A percentile compares a stretch with the other conserved stretches of the same genome.
phyloP scores from a whole-genome alignment of 2,888 invertebrate genomes.

The Euplagia quadripunctaria region DNA sequence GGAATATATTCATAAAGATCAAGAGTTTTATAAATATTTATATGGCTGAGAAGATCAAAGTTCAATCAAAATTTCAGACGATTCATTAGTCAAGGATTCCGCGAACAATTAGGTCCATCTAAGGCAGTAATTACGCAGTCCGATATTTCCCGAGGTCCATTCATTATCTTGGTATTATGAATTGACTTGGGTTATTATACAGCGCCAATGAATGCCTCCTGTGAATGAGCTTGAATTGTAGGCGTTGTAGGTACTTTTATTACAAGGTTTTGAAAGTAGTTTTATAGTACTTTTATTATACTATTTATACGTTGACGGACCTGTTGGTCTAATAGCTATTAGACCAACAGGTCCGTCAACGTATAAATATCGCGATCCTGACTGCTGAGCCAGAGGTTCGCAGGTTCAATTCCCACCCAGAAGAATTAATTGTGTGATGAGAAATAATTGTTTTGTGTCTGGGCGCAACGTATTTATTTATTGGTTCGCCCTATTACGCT shows the following conservation, averaged over 20 bases:
- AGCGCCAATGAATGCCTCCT: slow-evolving; percentile 22
- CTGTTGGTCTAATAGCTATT: too few species aligned
- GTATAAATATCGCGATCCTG: too few species aligned
- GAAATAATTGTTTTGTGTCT: too few species aligned
- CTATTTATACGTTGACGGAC: too few species aligned
- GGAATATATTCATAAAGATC: background rate
- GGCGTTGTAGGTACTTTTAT: background rate
- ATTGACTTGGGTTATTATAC: slow-evolving; percentile 37
- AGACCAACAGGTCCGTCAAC: too few species aligned
- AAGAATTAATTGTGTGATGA: too few species aligned
- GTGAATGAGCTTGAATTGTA: slow-evolving; percentile 15
- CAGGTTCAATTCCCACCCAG: too few species aligned
- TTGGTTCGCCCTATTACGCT: too few species aligned
- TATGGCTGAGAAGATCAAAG: background rate
- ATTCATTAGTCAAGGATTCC: slow-evolving; percentile 39
- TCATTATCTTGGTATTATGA: slow-evolving; percentile 40
- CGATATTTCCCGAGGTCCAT: slow-evolving; percentile 31
- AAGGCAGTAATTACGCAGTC: slow-evolving; percentile 38
- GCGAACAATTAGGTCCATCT: slow-evolving; percentile 36
- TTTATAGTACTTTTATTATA: slow-evolving; percentile 5
- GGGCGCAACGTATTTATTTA: too few species aligned
- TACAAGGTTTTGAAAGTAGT: background rate
- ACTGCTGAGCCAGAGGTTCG: too few species aligned
- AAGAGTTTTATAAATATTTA: slow-evolving; percentile 1
- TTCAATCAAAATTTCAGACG: slow-evolving; percentile 31